Evolutionary conservation across 2,888 invertebrate genomes (phyloP), one percentile per base, ranked within the genome.

Genomic region (Carterocephalus palaemon): DNA sequence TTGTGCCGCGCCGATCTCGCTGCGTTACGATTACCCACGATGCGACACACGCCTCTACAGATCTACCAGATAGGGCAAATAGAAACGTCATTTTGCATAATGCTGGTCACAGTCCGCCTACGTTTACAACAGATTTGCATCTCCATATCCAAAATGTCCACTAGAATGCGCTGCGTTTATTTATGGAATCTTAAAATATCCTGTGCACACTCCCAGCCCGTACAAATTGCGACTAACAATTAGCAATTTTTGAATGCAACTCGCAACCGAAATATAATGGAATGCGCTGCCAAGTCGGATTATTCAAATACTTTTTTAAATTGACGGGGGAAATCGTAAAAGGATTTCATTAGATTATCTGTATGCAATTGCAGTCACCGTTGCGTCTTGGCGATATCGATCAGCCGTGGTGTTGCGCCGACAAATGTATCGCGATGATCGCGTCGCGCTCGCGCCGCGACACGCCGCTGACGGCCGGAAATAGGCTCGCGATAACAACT

Each of bases 361-460:
- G 63, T 69, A 68, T 66, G 75, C 76, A 78, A 77, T 77, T 75
- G 80, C 76, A 67, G 67, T 67, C 62, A 64, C 61, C 58, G 67
- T 65, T 70, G 74, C 68, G 71, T 63, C 62, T 59, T 60, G 56
- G 57, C 54, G 81, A 83, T 82, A 80, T 60, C 46, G 72, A 83
- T 83, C 81, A 61, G 67, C 69, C 46, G 67, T 59, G 67, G 70
- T 63, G 67, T 65, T 60, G 73, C 64, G 80, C 85, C 85, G 84
- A 84, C 85, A 83, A 84, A 85, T 85, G 80, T 85, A 85, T 86
- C 86, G 69, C 71, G 69, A 72, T 75, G 80, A 84, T 83, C 81
- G 78, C 73, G 72, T 71, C 70, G 67, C 66, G 69, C 62, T 58
- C 62, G 70, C 69, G 73, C 62, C 61, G 71, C 70, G 75, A 77